These are phyloP conservation scores for Pseudomyrmex cubaensis DNA, from an alignment of 1,140 invertebrate genomes.

Conservation along the genomic window DNA sequence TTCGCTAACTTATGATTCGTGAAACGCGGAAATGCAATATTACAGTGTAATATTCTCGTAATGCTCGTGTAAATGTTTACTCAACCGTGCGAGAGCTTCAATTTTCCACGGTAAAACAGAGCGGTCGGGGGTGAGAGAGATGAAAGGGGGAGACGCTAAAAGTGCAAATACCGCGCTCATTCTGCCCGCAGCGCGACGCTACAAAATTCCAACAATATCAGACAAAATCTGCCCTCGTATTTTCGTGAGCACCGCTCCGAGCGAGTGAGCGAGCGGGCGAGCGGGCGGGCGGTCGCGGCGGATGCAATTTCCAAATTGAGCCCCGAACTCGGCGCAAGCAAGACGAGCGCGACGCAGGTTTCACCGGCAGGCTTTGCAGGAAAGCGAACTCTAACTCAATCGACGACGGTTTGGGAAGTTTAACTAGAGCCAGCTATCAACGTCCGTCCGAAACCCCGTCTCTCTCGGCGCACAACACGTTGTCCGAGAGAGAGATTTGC, in stretches of 20 bases:
- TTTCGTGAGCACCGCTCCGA: slow-evolving; percentile 60
- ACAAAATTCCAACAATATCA: slow-evolving; percentile 40
- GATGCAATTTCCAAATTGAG: slow-evolving; percentile 74
- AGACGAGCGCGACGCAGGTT: slow-evolving; percentile 57
- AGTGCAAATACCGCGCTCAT: slow-evolving; percentile 27
- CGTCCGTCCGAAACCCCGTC: slow-evolving; percentile 68
- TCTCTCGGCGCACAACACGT: not conserved
- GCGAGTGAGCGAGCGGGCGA: not conserved
- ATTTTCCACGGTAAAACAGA: slow-evolving; percentile 23
- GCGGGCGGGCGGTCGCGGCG: slow-evolving; percentile 27
- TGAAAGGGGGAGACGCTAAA: not conserved
- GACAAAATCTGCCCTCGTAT: slow-evolving; percentile 48
- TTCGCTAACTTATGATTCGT: slow-evolving; percentile 17
- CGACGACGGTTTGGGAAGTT: slow-evolving; percentile 72
- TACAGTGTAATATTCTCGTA: slow-evolving; percentile 5
- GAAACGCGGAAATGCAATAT: slow-evolving; percentile 13
- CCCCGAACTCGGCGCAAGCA: slow-evolving; percentile 65
- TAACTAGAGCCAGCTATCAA: slow-evolving; percentile 75
- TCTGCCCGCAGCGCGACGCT: slow-evolving; percentile 8
- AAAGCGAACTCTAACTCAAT: slow-evolving; percentile 72
- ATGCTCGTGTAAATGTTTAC: slow-evolving; percentile 40
- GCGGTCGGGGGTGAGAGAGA: not conserved
- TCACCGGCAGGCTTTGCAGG: slow-evolving; percentile 66
- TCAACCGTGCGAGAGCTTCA: not conserved
- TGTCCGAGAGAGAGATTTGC: slow-evolving; percentile 32